Percentiles rank a stretch among this genome's conserved stretches.
These are phyloP conservation scores for Syrmaticus mikado DNA, from an alignment of 2,113 vertebrate species.

Conservation along the genomic window DNA sequence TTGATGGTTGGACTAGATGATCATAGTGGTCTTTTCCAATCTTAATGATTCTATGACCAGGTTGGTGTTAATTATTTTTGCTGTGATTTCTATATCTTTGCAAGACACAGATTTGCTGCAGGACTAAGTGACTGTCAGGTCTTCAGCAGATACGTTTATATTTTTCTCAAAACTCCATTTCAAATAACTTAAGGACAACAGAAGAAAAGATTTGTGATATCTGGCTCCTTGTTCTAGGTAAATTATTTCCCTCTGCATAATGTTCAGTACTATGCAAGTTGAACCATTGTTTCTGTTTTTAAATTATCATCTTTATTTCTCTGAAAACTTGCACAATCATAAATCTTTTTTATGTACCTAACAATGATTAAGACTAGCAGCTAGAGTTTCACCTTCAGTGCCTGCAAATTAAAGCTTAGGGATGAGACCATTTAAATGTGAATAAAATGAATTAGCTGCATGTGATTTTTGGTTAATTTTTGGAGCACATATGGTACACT, in stretches of 20 bases:
- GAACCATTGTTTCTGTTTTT: not conserved
- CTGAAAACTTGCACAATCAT: not conserved
- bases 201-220: not conserved
- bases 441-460: constrained; percentile 4
- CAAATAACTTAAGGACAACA: not conserved
- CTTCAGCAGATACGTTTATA: not conserved
- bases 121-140: not conserved
- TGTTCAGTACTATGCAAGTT: not conserved
- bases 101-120: not conserved
- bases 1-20: too few relatives aligned
- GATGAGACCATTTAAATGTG: constrained; percentile 15
- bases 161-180: not conserved
- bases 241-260: not conserved
- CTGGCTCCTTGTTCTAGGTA: not conserved
- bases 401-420: not conserved
- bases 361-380: not conserved
- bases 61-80: not conserved
- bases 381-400: constrained; percentile 19
- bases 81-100: not conserved
- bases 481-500: not conserved
- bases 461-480: constrained; percentile 40
- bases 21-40: too few relatives aligned
- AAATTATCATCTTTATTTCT: not conserved
- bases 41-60: too few relatives aligned
- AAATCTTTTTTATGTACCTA: not conserved